phyloP scores from a whole-genome alignment of 1,140 invertebrate genomes.

The Polypedilum pembai region DNA sequence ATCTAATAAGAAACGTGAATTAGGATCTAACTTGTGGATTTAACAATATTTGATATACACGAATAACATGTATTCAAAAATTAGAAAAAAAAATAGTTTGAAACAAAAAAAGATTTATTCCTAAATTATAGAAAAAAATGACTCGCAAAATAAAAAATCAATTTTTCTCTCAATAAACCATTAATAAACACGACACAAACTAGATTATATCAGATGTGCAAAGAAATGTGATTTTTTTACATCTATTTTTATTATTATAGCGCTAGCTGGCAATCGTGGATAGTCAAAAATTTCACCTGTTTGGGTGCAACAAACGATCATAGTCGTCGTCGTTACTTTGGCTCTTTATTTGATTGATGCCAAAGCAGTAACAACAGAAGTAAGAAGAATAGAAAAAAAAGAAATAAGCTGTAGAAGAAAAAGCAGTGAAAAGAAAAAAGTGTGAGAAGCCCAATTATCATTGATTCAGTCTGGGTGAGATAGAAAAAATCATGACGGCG shows the following conservation, averaged over 20 bases:
- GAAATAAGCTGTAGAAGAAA: neutral
- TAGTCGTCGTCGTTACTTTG: neutral
- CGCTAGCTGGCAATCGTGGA: neutral
- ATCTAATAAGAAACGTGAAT: neutral
- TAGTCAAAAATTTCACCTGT: neutral
- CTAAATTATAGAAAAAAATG: no score
- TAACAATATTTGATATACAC: no score
- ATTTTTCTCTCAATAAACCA: neutral
- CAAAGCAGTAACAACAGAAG: neutral
- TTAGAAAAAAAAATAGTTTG: neutral
- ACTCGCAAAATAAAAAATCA: neutral
- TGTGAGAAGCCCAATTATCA: conserved; percentile 21
- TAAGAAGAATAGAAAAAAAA: conserved; percentile 7
- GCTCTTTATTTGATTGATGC: conserved; percentile 4
- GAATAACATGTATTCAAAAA: no score
- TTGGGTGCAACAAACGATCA: neutral
- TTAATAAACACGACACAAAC: neutral
- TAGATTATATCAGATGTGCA: neutral
- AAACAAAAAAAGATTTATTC: neutral
- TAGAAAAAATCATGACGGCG: conserved; percentile 43
- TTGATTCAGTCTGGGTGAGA: conserved; percentile 33
- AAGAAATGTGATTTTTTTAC: neutral
- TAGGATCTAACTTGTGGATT: neutral
- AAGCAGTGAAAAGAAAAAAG: neutral
- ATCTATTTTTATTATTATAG: conserved; percentile 16